These are phyloP conservation scores for Philereme transversata DNA, from an alignment of 2,888 invertebrate species.

Conservation along the genomic window DNA sequence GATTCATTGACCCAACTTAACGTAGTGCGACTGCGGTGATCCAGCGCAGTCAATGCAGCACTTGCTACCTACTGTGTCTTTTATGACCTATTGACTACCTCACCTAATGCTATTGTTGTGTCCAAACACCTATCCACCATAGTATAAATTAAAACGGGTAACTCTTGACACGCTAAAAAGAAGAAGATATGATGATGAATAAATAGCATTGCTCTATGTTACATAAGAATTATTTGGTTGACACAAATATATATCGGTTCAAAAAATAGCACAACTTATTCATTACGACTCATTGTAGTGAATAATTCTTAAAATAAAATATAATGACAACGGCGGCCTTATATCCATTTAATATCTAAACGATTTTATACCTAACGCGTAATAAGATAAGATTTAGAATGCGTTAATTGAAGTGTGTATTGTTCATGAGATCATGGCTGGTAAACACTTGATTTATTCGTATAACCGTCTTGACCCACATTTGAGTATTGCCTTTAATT, in stretches of 20 bases:
- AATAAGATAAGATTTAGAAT: conserved; percentile 46
- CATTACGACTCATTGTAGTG: conserved; percentile 52
- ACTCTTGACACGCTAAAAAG: no score
- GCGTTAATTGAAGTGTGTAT: conserved; percentile 39
- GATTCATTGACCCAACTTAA: no score
- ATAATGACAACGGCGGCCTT: conserved; percentile 72
- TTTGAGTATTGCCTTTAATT: conserved; percentile 81
- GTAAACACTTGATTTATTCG: conserved; percentile 76
- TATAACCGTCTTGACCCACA: conserved; percentile 81
- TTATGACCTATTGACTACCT: no score
- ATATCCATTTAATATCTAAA: conserved; percentile 24
- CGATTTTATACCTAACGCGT: conserved; percentile 47
- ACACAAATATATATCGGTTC: conserved; percentile 7
- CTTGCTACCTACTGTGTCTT: no score
- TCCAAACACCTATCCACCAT: no score
- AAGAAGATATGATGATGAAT: no score
- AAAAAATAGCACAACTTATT: conserved; percentile 6
- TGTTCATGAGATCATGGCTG: conserved; percentile 75
- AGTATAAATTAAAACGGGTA: no score
- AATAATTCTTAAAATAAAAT: conserved; percentile 76
- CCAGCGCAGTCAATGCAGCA: no score
- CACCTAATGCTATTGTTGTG: no score
- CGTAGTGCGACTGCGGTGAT: no score
- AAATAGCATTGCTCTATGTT: no score
- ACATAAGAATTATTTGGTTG: conserved; percentile 1